Conservation (phyloP, 2,797 vertebrate genomes). For the Tauraco hartlaubi region DNA sequence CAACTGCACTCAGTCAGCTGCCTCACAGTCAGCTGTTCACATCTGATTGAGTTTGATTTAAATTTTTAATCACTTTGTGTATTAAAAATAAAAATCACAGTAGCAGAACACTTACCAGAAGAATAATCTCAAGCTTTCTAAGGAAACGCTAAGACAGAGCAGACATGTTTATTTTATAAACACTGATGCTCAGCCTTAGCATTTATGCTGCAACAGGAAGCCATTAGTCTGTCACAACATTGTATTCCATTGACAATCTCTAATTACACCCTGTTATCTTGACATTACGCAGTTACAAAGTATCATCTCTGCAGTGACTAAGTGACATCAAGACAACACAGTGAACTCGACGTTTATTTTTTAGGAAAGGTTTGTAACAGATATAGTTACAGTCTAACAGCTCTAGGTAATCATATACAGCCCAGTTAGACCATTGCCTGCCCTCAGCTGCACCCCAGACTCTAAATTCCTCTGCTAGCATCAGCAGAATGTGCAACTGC, state of each 20-base stretch:
- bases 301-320: background rate
- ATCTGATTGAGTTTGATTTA: background rate
- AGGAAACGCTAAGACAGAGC: conserved; percentile 30
- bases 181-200: conserved; percentile 2
- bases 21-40: background rate
- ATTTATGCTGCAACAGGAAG: conserved; percentile 35
- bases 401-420: background rate
- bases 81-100: conserved; percentile 50
- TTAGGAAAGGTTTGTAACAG: background rate
- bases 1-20: background rate
- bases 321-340: background rate
- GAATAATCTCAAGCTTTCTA: conserved; percentile 35
- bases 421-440: background rate
- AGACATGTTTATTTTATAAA: conserved; percentile 55
- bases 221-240: conserved; percentile 48
- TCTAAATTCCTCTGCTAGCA: background rate
- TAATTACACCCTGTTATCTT: background rate
- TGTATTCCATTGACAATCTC: background rate
- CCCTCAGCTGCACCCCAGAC: background rate
- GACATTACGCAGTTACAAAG: conserved; percentile 10
- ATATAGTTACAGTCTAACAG: background rate
- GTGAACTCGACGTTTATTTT: background rate
- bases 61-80: conserved; percentile 56
- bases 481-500: background rate
- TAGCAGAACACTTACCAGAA: conserved; percentile 36